phyloP scores from a whole-genome alignment of 2,888 invertebrate species.

The Drosophila macrothrix region DNA sequence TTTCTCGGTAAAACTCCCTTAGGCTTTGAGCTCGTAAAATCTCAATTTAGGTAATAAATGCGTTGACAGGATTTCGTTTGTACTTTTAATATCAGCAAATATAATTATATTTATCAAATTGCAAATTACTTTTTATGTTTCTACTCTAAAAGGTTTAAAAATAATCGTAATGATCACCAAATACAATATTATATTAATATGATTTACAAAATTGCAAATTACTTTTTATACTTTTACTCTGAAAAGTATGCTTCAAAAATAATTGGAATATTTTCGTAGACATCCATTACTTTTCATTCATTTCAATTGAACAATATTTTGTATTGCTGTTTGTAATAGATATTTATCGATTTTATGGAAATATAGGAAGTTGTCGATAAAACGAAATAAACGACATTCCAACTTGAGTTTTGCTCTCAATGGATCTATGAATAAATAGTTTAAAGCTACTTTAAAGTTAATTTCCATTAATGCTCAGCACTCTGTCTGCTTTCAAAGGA shows the following conservation, averaged over 20 bases:
- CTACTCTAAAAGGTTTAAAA: too few relatives aligned
- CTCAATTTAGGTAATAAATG: conserved; percentile 37
- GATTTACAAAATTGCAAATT: not conserved
- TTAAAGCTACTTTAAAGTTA: conserved; percentile 35
- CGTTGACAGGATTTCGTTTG: conserved; percentile 4
- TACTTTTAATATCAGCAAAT: not conserved
- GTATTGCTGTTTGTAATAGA: not conserved
- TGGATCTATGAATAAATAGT: not conserved
- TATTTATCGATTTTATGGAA: not conserved
- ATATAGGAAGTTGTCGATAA: not conserved
- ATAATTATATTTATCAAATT: not conserved
- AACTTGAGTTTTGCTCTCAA: not conserved
- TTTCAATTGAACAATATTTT: not conserved
- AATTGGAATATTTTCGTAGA: not conserved
- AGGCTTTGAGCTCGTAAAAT: conserved; percentile 36
- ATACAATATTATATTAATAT: not conserved
- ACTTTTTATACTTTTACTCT: not conserved
- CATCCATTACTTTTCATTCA: not conserved
- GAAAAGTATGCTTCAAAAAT: not conserved
- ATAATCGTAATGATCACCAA: not conserved
- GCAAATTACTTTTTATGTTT: not conserved
- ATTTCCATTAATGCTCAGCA: conserved; percentile 37
- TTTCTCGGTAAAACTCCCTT: conserved; percentile 11
- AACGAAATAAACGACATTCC: not conserved
- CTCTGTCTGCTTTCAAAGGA: conserved; percentile 27